Percentiles rank a stretch among this genome's conserved stretches.
These are phyloP conservation scores for Eurystomus gularis DNA, from an alignment of 2,113 vertebrate species.

Conservation along the genomic window DNA sequence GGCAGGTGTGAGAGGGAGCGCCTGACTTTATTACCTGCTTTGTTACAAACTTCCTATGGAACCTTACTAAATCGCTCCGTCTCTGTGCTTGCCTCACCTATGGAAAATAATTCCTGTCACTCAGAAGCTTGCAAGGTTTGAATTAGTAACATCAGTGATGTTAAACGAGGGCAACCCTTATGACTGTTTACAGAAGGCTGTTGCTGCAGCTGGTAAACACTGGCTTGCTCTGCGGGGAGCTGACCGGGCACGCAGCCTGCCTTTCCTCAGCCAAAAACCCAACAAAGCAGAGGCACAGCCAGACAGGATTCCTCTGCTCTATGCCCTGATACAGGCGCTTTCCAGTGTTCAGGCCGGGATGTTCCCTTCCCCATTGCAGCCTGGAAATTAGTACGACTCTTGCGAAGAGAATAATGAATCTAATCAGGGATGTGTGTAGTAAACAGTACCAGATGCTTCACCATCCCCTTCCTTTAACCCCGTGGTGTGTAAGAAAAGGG, in stretches of 20 bases:
- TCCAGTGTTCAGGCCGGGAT: not conserved
- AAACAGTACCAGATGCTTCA: not conserved
- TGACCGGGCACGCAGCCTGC: too few relatives aligned
- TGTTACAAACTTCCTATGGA: not conserved
- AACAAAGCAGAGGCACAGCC: not conserved
- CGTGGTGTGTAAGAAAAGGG: accelerated
- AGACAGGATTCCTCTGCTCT: not conserved
- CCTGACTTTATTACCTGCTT: not conserved
- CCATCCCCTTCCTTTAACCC: not conserved
- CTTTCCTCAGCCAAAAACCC: not conserved
- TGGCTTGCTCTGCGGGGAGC: not conserved
- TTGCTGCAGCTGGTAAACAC: not conserved
- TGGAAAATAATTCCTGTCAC: not conserved
- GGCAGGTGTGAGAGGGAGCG: not conserved
- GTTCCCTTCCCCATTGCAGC: not conserved
- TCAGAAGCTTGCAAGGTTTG: not conserved
- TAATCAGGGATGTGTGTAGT: not conserved
- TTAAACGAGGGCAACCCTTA: not conserved
- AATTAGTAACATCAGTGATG: not conserved
- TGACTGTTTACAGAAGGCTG: not conserved
- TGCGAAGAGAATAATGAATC: accelerated
- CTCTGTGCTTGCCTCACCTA: not conserved
- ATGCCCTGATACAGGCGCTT: not conserved
- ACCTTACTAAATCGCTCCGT: not conserved
- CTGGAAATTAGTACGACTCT: accelerated